These are phyloP conservation scores for Channa argus DNA, from an alignment of 2,113 vertebrate genomes.

Conservation along the genomic window DNA sequence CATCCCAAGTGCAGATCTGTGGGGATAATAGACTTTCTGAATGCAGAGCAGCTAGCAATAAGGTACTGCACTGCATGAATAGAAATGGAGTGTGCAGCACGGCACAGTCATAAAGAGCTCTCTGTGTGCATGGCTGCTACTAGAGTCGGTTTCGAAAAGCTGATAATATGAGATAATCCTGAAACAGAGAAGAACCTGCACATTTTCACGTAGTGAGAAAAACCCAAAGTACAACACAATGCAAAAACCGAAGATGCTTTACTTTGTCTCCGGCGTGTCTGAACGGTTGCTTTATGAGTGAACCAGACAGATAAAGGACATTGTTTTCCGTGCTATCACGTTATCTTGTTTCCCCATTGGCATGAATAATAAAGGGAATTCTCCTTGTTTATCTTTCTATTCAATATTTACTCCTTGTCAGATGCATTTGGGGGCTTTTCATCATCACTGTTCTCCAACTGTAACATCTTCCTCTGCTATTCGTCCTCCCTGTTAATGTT, in stretches of 20 bases:
- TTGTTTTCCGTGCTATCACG: slow-evolving; percentile 53
- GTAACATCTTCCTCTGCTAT: slow-evolving; percentile 55
- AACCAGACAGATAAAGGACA: slow-evolving; percentile 58
- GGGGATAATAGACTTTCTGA: slow-evolving; percentile 62
- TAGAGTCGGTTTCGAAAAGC: slow-evolving; percentile 44
- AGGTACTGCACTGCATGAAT: slow-evolving; percentile 52
- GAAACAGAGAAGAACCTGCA: slow-evolving; percentile 25
- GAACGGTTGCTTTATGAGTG: slow-evolving; percentile 26
- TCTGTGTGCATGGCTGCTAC: slow-evolving; percentile 16
- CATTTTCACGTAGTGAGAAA: not conserved
- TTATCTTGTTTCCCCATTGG: slow-evolving; percentile 58
- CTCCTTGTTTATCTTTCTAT: slow-evolving; percentile 84
- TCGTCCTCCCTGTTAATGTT: slow-evolving; percentile 73
- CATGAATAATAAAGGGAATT: slow-evolving; percentile 76
- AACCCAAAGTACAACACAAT: slow-evolving; percentile 10
- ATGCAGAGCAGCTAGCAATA: slow-evolving; percentile 62
- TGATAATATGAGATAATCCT: slow-evolving; percentile 44
- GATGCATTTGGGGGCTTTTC: slow-evolving; percentile 81
- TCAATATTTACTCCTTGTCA: slow-evolving; percentile 86
- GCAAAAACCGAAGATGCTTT: not conserved
- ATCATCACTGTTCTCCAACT: slow-evolving; percentile 74
- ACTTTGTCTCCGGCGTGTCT: slow-evolving; percentile 18
- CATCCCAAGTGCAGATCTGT: slow-evolving; percentile 57
- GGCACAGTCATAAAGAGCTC: slow-evolving; percentile 47
- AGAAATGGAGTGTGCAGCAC: slow-evolving; percentile 45